A percentile compares a stretch with the other conserved stretches of the same genome.
Conservation (phyloP, 2,113 vertebrate genomes). For the Hydrochoerus hydrochaeris region DNA sequence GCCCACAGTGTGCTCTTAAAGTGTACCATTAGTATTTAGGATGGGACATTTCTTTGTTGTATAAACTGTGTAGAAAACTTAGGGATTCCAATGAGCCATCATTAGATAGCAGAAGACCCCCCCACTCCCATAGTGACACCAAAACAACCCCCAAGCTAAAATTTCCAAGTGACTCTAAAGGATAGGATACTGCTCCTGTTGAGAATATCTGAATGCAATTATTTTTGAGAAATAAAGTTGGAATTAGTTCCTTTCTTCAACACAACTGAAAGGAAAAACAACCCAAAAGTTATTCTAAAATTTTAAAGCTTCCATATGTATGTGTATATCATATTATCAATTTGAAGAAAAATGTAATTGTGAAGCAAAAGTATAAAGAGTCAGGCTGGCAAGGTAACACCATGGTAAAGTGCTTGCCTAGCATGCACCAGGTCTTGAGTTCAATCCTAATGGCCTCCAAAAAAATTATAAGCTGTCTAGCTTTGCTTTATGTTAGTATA, state of each 20-base stretch:
- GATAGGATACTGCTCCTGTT: too few species aligned
- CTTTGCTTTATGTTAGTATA: neutral
- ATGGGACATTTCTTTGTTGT: neutral
- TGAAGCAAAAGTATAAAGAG: neutral
- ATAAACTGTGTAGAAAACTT: neutral
- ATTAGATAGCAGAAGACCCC: neutral
- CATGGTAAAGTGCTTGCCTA: neutral
- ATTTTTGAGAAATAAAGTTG: neutral
- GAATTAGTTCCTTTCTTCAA: neutral
- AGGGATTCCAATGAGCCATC: neutral
- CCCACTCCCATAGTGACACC: neutral
- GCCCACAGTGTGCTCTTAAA: fast-evolving
- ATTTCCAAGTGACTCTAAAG: neutral
- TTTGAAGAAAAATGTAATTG: neutral
- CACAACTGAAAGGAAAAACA: neutral
- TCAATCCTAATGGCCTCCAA: neutral
- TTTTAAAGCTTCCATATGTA: neutral
- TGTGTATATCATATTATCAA: neutral
- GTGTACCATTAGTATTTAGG: neutral
- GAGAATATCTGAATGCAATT: neutral
- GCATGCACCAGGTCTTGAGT: neutral
- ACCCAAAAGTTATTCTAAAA: neutral
- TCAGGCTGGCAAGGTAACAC: neutral
- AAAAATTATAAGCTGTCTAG: neutral
- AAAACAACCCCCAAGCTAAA: neutral